Percentiles rank a stretch among this genome's conserved stretches.
Conservation (phyloP, 2,113 vertebrate species). For the Hippocampus barbouri region DNA sequence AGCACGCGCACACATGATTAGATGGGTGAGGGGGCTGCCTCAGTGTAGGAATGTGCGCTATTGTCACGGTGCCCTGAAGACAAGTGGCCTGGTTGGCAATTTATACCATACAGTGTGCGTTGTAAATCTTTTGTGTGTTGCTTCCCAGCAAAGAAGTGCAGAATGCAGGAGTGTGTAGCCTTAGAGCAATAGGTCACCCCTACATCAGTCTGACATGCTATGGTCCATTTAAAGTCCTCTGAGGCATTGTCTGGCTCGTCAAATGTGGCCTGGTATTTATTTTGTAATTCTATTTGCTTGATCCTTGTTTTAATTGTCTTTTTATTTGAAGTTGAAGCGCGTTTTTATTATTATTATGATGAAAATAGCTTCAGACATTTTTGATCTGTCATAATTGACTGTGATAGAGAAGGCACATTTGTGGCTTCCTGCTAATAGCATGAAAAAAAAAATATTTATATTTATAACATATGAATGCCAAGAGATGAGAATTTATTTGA, state of each 20-base stretch:
- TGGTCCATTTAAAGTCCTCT: constrained; percentile 25
- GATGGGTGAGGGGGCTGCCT: constrained; percentile 34
- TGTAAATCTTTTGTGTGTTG: constrained; percentile 65
- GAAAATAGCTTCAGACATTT: constrained; percentile 10
- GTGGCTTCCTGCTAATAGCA: constrained; percentile 7
- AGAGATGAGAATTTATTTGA: neutral
- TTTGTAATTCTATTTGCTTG: neutral
- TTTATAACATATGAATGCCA: neutral
- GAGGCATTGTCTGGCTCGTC: constrained; percentile 3
- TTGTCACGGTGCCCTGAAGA: constrained; percentile 61
- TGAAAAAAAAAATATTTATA: neutral
- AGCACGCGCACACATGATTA: neutral
- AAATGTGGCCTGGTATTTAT: neutral
- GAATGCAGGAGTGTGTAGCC: constrained; percentile 48
- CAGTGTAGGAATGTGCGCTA: constrained; percentile 52
- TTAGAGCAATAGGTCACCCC: constrained; percentile 70
- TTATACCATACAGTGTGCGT: constrained; percentile 53
- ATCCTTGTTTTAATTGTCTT: neutral
- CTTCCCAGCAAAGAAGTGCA: constrained; percentile 46
- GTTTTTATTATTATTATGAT: neutral
- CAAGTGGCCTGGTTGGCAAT: constrained; percentile 54
- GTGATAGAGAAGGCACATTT: constrained; percentile 5
- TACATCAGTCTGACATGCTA: constrained; percentile 46
- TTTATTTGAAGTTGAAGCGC: neutral
- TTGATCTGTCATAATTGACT: constrained; percentile 1